These are phyloP conservation scores for Centruroides sculpturatus DNA, from an alignment of 1,140 invertebrate species.

Conservation along the genomic window DNA sequence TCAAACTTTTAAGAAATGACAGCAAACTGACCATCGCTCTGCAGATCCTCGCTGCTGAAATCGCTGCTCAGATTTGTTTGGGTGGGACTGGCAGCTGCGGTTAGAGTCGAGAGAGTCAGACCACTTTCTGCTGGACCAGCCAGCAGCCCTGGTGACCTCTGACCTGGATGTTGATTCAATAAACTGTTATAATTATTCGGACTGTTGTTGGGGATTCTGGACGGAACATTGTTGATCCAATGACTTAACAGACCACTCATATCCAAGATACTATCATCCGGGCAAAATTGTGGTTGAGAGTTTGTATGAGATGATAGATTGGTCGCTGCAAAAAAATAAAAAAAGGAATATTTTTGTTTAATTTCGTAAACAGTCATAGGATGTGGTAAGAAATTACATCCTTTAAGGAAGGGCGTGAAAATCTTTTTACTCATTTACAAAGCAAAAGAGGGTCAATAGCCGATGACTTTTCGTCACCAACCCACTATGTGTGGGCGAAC, in stretches of 20 bases:
- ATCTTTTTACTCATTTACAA: too few relatives aligned
- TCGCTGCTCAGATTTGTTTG: constrained; percentile 13
- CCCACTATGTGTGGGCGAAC: too few relatives aligned
- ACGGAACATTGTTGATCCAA: constrained; percentile 16
- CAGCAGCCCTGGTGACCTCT: background rate
- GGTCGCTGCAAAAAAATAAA: too few relatives aligned
- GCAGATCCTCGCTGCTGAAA: constrained; percentile 20
- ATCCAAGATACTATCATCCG: constrained; percentile 21
- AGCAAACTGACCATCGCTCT: constrained; percentile 18
- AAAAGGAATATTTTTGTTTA: too few relatives aligned
- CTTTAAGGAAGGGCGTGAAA: too few relatives aligned
- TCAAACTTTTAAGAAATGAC: background rate
- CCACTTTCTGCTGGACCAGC: background rate
- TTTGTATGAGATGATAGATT: too few relatives aligned
- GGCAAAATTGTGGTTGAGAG: constrained; percentile 6
- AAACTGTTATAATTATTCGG: background rate
- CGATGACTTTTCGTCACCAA: too few relatives aligned
- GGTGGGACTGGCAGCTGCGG: constrained; percentile 2
- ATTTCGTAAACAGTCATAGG: too few relatives aligned
- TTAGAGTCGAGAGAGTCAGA: background rate
- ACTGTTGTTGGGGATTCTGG: constrained; percentile 1
- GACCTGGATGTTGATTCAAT: background rate
- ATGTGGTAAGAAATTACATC: too few relatives aligned
- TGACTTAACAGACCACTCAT: constrained; percentile 22
- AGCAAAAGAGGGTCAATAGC: too few relatives aligned